These are phyloP conservation scores for Papilio polyxenes DNA, from an alignment of 1,140 invertebrate species.

Conservation along the genomic window DNA sequence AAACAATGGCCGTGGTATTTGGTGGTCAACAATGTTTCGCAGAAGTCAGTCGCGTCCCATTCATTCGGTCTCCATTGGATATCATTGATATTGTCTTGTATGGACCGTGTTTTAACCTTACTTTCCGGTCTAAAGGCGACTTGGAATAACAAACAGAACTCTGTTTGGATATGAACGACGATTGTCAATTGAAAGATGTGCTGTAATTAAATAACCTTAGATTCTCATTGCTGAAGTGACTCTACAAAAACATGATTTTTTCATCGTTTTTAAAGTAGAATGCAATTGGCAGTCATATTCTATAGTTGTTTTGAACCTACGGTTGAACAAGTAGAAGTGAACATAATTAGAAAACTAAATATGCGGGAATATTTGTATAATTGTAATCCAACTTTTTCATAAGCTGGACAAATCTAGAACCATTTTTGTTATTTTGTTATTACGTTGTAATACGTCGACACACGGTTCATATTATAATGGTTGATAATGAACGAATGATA, in stretches of 20 bases:
- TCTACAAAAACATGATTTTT: too few species aligned
- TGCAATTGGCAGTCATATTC: background rate
- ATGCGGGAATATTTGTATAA: background rate
- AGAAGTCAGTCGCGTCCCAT: conserved; percentile 32
- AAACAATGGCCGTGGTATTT: conserved; percentile 31
- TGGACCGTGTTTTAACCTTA: conserved; percentile 30
- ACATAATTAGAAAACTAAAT: background rate
- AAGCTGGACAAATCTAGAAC: background rate
- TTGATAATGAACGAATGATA: background rate
- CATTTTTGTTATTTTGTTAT: background rate
- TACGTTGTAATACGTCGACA: background rate
- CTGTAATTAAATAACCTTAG: background rate
- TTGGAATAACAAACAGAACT: background rate
- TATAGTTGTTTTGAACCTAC: background rate
- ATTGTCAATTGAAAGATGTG: background rate
- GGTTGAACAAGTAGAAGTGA: too few species aligned
- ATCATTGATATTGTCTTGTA: conserved; percentile 27
- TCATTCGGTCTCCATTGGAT: conserved; percentile 23
- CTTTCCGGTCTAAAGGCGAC: conserved; percentile 30
- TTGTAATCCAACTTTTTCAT: background rate
- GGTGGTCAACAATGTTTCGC: conserved; percentile 29
- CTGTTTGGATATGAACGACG: background rate
- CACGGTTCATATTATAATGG: conserved; percentile 6
- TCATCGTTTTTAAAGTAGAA: background rate
- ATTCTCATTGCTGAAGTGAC: background rate